These are phyloP conservation scores for Sussaba pulchella DNA, from an alignment of 2,888 invertebrate genomes.

Conservation along the genomic window DNA sequence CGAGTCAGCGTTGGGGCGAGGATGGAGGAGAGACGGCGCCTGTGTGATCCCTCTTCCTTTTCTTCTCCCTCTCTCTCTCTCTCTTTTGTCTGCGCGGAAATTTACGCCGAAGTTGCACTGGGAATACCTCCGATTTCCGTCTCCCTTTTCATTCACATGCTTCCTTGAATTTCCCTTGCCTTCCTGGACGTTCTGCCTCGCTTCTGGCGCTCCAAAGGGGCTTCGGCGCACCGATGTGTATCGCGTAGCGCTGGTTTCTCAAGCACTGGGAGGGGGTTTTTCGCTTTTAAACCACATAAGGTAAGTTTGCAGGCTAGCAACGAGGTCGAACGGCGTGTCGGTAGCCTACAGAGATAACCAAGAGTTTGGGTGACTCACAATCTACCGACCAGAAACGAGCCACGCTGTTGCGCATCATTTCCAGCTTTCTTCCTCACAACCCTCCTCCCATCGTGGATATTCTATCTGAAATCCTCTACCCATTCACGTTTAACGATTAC, in stretches of 20 bases:
- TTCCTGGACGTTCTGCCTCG: neutral
- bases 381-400: slow-evolving; percentile 10
- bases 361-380: slow-evolving; percentile 68
- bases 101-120: slow-evolving; percentile 73
- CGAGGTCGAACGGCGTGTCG: slow-evolving; percentile 31
- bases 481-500: slow-evolving; percentile 67
- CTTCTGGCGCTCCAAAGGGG: slow-evolving; percentile 23
- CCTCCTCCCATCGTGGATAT: no score
- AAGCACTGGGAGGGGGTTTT: slow-evolving; percentile 49
- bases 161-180: slow-evolving; percentile 5
- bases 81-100: slow-evolving; percentile 71
- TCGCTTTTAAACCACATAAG: slow-evolving; percentile 73
- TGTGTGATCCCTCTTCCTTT: slow-evolving; percentile 56
- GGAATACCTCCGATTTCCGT: slow-evolving; percentile 71
- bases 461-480: slow-evolving; percentile 61
- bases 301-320: slow-evolving; percentile 66
- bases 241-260: slow-evolving; percentile 32
- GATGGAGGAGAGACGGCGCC: slow-evolving; percentile 16
- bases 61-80: slow-evolving; percentile 28
- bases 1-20: slow-evolving; percentile 5
- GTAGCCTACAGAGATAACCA: slow-evolving; percentile 50
- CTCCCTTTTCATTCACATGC: slow-evolving; percentile 18
- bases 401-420: slow-evolving; percentile 33
- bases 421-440: slow-evolving; percentile 19
- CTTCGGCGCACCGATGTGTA: slow-evolving; percentile 44